phyloP scores from a whole-genome alignment of 2,797 vertebrate species.

The Atherinosoma microstoma region DNA sequence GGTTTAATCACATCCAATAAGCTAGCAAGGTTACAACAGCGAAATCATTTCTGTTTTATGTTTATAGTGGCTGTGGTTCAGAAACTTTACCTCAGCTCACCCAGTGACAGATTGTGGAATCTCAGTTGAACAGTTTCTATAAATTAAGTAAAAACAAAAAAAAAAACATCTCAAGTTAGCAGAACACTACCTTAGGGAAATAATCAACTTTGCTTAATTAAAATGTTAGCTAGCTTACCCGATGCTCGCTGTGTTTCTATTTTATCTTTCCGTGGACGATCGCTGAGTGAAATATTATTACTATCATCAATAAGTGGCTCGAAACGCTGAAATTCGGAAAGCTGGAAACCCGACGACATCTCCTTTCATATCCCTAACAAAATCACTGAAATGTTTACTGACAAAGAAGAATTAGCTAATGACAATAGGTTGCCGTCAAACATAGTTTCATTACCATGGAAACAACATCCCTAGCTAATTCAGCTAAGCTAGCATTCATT shows the following conservation, averaged over 20 bases:
- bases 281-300: background rate
- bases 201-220: too few relatives aligned
- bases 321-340: background rate
- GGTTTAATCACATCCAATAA: background rate
- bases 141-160: background rate
- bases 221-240: constrained; percentile 25
- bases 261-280: background rate
- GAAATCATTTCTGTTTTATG: background rate
- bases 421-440: background rate
- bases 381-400: background rate
- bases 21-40: background rate
- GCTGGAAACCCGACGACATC: constrained; percentile 43
- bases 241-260: background rate
- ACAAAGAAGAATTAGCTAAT: background rate
- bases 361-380: background rate
- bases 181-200: too few relatives aligned
- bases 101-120: constrained; percentile 59
- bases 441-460: constrained; percentile 65
- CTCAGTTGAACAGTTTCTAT: constrained; percentile 38
- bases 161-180: background rate
- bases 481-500: constrained; percentile 1
- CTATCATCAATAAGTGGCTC: background rate
- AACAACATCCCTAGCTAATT: constrained; percentile 41
- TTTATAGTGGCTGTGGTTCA: background rate
- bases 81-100: constrained; percentile 64